A percentile compares a stretch with the other conserved stretches of the same genome.
phyloP scores from a whole-genome alignment of 2,113 vertebrate genomes.

The Cyphomyrus plagiostoma region DNA sequence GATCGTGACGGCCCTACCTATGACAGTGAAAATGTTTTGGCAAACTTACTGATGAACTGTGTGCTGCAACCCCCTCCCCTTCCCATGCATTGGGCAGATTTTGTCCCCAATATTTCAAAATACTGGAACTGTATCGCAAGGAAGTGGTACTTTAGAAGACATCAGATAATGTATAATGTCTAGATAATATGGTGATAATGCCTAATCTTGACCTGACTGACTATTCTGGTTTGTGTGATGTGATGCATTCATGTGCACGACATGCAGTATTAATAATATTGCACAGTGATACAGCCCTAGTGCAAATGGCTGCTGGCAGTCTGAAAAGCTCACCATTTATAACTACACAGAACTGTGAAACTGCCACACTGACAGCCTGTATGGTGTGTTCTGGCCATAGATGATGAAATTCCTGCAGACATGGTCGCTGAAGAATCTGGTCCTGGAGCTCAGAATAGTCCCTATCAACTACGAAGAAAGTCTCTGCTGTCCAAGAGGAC shows the following conservation, averaged over 20 bases:
- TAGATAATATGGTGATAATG: not conserved
- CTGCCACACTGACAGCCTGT: not conserved
- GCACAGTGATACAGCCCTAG: not conserved
- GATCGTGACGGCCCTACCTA: no score
- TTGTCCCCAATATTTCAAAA: not conserved
- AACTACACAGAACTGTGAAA: not conserved
- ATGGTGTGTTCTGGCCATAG: slow-evolving; percentile 50
- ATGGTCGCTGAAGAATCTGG: slow-evolving; percentile 99
- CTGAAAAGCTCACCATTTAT: not conserved
- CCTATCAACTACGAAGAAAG: slow-evolving; percentile 98
- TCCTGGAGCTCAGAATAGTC: slow-evolving; percentile 99
- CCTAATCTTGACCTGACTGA: not conserved
- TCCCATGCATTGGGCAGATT: no score
- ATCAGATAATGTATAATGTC: not conserved
- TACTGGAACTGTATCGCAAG: not conserved
- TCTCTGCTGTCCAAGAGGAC: slow-evolving; percentile 97
- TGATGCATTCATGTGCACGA: not conserved
- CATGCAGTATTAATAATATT: not conserved
- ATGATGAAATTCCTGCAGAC: slow-evolving; percentile 99
- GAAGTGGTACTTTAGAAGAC: not conserved
- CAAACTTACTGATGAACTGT: not conserved
- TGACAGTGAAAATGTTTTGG: not conserved
- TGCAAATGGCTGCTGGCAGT: not conserved
- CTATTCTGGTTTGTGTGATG: not conserved
- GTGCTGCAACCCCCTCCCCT: not conserved